phyloP scores from a whole-genome alignment of 2,113 vertebrate genomes.

The Suricata suricatta region DNA sequence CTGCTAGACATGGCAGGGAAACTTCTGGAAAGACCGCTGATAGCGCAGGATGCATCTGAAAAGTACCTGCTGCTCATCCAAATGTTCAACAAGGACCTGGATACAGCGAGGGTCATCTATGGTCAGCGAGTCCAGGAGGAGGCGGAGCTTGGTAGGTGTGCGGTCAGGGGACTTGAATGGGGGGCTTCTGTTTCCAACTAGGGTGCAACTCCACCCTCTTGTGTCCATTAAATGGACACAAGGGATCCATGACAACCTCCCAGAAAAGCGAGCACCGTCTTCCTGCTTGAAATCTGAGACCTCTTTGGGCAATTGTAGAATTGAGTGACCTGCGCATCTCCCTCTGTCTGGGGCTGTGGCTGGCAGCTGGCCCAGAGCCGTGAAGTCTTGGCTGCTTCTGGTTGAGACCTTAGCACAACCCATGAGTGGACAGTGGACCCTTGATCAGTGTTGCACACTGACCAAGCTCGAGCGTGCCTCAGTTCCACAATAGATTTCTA shows the following conservation, averaged over 20 bases:
- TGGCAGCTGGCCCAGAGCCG: background rate
- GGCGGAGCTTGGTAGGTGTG: constrained; percentile 85
- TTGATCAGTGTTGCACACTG: background rate
- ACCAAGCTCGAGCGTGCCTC: background rate
- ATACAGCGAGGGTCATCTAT: constrained; percentile 87
- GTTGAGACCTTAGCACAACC: background rate
- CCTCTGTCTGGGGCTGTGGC: background rate
- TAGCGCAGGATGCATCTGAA: constrained; percentile 84
- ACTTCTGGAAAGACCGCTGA: constrained; percentile 89
- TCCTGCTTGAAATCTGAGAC: background rate
- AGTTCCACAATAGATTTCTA: background rate
- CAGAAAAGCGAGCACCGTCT: background rate
- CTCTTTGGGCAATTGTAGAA: background rate
- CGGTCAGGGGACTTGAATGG: background rate
- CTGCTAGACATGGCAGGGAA: constrained; percentile 91
- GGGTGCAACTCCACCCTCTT: background rate
- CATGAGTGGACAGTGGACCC: background rate
- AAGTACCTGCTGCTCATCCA: constrained; percentile 87
- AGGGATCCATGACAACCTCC: background rate
- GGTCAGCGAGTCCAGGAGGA: constrained; percentile 82
- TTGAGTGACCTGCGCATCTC: background rate
- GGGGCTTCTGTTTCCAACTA: background rate
- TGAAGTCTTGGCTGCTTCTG: background rate
- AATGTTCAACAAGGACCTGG: constrained; percentile 90
- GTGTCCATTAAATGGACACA: background rate